phyloP scores from a whole-genome alignment of 1,140 invertebrate genomes.

The Myzus persicae region DNA sequence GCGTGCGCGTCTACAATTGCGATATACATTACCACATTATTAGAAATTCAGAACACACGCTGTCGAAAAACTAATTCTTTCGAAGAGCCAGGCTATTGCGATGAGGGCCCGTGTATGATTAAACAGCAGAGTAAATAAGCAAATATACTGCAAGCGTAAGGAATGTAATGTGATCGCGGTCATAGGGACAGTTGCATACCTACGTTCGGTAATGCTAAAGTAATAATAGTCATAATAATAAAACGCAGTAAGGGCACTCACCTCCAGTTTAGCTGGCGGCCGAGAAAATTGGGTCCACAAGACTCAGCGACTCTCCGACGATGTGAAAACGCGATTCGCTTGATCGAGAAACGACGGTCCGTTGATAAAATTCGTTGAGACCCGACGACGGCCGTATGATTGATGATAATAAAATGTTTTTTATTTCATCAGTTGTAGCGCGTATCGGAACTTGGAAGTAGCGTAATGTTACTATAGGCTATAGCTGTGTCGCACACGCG shows the following conservation, averaged over 20 bases:
- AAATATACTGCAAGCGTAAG: background rate
- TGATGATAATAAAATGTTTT: background rate
- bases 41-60: background rate
- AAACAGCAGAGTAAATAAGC: background rate
- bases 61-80: background rate
- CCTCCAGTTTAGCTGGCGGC: background rate
- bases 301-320: background rate
- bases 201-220: background rate
- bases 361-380: background rate
- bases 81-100: background rate
- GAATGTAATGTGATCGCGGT: background rate
- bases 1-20: background rate
- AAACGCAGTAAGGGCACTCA: background rate
- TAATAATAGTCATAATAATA: background rate
- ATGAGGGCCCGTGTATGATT: background rate
- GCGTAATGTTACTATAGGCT: background rate
- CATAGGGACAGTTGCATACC: background rate
- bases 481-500: background rate
- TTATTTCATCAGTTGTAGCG: background rate
- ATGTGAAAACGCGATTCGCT: background rate
- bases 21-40: background rate
- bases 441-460: too few species aligned
- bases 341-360: background rate
- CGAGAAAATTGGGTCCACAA: background rate
- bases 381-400: background rate